These are phyloP conservation scores for Pharmacophagus antenor DNA, from an alignment of 2,888 invertebrate species.

Conservation along the genomic window DNA sequence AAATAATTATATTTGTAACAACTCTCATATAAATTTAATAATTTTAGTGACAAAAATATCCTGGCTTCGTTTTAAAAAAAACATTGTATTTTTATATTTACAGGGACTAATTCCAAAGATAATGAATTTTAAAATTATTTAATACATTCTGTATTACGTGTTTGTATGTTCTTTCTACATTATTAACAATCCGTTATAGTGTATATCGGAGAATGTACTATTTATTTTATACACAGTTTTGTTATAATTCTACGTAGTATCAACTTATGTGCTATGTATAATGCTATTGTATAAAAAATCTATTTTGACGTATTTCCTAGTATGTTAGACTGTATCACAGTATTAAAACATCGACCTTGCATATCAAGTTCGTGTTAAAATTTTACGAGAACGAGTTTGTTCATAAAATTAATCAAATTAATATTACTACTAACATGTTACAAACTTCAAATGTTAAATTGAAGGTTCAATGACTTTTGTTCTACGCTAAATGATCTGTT, in stretches of 20 bases:
- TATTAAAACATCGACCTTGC: conserved; percentile 1
- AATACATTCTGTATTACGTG: conserved; percentile 34
- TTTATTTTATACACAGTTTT: conserved; percentile 12
- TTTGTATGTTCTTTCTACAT: conserved; percentile 33
- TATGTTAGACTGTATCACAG: background rate
- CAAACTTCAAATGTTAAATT: background rate
- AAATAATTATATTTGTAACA: background rate
- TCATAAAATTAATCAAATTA: background rate
- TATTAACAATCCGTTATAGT: background rate
- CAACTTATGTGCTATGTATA: background rate
- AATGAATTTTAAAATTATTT: conserved; percentile 32
- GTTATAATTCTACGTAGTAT: background rate
- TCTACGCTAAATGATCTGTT: conserved; percentile 2
- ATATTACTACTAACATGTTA: background rate
- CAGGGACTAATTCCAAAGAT: conserved; percentile 33
- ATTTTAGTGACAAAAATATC: background rate
- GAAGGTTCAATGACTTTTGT: background rate
- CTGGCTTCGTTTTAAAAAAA: conserved; percentile 8
- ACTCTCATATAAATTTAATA: background rate
- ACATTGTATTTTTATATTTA: conserved; percentile 21
- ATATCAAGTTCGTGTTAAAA: conserved; percentile 10
- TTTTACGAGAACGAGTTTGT: background rate
- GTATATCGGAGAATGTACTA: conserved; percentile 1
- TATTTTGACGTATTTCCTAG: background rate
- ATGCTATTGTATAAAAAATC: background rate